These are phyloP conservation scores for Gambelia wislizenii DNA, from an alignment of 2,797 vertebrate genomes.

Conservation along the genomic window DNA sequence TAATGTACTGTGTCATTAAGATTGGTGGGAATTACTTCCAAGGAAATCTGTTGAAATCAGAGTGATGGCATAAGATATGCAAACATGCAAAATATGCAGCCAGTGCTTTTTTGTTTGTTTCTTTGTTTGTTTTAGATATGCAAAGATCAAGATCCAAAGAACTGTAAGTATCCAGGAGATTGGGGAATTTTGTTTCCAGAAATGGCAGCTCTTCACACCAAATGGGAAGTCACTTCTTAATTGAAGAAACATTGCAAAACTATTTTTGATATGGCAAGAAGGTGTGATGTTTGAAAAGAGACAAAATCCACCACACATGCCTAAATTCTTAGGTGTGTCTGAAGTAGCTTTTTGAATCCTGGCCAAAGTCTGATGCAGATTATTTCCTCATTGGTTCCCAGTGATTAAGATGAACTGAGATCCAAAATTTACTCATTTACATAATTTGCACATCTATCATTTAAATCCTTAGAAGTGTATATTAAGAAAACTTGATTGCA, in stretches of 20 bases:
- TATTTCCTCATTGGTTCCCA: constrained; percentile 8
- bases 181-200: not conserved
- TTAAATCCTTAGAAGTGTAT: not conserved
- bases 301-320: not conserved
- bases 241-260: not conserved
- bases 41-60: not conserved
- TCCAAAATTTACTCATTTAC: not conserved
- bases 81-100: not conserved
- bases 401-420: not conserved
- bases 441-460: constrained; percentile 7
- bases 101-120: no score
- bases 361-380: not conserved
- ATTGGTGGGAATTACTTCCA: not conserved
- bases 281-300: not conserved
- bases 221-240: not conserved
- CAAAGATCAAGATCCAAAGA: not conserved
- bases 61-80: not conserved
- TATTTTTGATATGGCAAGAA: not conserved
- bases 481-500: constrained; percentile 27
- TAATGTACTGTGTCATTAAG: not conserved
- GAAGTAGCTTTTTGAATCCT: not conserved
- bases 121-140: no score
- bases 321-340: not conserved
- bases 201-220: not conserved
- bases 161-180: not conserved